phyloP scores from a whole-genome alignment of 2,888 invertebrate species.

The Drosophila heteroneura region DNA sequence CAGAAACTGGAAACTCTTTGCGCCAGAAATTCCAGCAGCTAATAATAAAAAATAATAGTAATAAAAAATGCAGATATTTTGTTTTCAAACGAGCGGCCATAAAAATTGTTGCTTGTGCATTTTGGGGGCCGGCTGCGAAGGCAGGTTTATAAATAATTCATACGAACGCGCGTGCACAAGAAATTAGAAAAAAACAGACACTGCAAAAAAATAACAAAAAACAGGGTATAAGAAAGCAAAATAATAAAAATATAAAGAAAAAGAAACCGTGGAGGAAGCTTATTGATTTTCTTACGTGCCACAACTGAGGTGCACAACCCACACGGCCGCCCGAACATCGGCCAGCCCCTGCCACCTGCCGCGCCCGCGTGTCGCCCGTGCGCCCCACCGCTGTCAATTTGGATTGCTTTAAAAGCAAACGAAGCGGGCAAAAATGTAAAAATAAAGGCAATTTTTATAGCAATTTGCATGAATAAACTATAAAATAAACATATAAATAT shows the following conservation, averaged over 20 bases:
- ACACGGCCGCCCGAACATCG: constrained; percentile 2
- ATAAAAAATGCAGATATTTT: constrained; percentile 61
- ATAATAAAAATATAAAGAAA: constrained; percentile 17
- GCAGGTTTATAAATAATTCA: constrained; percentile 78
- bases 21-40: constrained; percentile 69
- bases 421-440: constrained; percentile 67
- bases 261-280: constrained; percentile 61
- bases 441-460: constrained; percentile 80
- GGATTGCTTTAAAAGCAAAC: constrained; percentile 63
- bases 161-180: constrained; percentile 64
- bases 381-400: constrained; percentile 36
- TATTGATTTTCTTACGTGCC: constrained; percentile 73
- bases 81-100: constrained; percentile 52
- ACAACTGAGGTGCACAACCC: constrained; percentile 43
- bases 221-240: neutral
- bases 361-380: neutral
- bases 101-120: constrained; percentile 75
- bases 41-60: constrained; percentile 69
- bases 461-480: constrained; percentile 84
- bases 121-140: constrained; percentile 42
- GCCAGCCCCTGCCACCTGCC: neutral
- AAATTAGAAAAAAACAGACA: constrained; percentile 64
- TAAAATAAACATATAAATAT: constrained; percentile 83
- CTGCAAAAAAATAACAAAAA: constrained; percentile 13
- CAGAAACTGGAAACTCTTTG: constrained; percentile 54